These are phyloP conservation scores for Acarapis woodi DNA, from an alignment of 1,140 invertebrate species.

Conservation along the genomic window DNA sequence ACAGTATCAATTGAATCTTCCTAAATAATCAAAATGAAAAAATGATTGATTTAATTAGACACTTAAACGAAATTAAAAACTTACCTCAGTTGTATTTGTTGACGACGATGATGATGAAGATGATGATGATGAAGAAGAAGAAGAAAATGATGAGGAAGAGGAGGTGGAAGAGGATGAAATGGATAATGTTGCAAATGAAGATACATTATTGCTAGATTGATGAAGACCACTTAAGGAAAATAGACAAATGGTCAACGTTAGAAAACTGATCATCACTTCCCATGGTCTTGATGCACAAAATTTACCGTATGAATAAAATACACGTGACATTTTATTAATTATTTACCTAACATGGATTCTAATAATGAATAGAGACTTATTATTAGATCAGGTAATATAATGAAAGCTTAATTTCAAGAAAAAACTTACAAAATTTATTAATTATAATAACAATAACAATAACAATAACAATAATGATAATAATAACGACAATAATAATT, in stretches of 20 bases:
- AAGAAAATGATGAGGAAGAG: not conserved
- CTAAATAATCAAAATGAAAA: slow-evolving; percentile 15
- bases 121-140: not conserved
- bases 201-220: no score
- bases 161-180: slow-evolving; percentile 2
- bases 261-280: slow-evolving; percentile 66
- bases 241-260: slow-evolving; percentile 55
- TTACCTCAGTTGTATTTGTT: not conserved
- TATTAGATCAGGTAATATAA: no score
- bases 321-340: slow-evolving; percentile 15
- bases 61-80: not conserved
- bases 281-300: slow-evolving; percentile 72
- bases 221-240: slow-evolving; percentile 34
- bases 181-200: no score
- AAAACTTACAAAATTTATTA: no score
- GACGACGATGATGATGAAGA: no score
- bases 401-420: no score
- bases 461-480: no score
- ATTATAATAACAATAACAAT: no score
- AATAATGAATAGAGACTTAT: no score
- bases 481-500: no score
- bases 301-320: slow-evolving; percentile 50
- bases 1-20: slow-evolving; percentile 50
- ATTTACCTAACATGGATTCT: no score
- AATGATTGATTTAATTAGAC: not conserved